Evolutionary conservation across 1,140 invertebrate genomes (phyloP).

Genomic region (Elysia chlorotica): DNA sequence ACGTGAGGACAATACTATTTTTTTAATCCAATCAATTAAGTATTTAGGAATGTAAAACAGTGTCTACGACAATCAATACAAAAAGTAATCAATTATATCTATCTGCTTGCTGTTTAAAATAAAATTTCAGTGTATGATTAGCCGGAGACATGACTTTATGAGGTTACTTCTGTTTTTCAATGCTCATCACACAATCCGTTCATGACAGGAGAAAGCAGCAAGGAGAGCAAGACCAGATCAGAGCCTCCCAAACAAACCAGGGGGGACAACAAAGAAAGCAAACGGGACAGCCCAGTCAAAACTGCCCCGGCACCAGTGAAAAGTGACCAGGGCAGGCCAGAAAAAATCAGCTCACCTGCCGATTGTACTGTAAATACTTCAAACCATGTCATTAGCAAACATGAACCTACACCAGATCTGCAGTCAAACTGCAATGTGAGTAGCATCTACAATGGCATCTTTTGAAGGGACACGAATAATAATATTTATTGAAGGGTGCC

Average conservation of each 20-base stretch:
- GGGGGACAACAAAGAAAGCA: slow-evolving; percentile 1
- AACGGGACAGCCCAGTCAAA: neutral
- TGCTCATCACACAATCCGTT: no score
- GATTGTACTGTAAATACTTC: neutral
- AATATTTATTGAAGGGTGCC: neutral
- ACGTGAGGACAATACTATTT: no score
- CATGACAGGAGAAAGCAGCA: slow-evolving; percentile 13
- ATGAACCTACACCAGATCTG: neutral
- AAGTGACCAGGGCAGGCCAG: neutral
- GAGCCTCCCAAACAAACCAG: neutral
- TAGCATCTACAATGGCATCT: neutral
- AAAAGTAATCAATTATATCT: neutral
- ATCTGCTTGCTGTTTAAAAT: neutral
- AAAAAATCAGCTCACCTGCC: no score
- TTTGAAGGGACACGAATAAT: neutral
- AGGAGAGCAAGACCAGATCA: slow-evolving; percentile 1
- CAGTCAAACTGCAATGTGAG: slow-evolving; percentile 1
- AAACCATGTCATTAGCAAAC: slow-evolving; percentile 1
- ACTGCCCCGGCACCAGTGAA: neutral
- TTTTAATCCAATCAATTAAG: neutral
- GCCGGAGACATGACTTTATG: neutral
- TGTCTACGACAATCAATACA: neutral
- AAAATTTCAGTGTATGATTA: neutral
- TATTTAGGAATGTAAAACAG: neutral
- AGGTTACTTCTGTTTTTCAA: neutral